Evolutionary conservation across 2,113 vertebrate species (phyloP), one percentile per base, ranked within the genome.

Genomic region (Hydropotes inermis): DNA sequence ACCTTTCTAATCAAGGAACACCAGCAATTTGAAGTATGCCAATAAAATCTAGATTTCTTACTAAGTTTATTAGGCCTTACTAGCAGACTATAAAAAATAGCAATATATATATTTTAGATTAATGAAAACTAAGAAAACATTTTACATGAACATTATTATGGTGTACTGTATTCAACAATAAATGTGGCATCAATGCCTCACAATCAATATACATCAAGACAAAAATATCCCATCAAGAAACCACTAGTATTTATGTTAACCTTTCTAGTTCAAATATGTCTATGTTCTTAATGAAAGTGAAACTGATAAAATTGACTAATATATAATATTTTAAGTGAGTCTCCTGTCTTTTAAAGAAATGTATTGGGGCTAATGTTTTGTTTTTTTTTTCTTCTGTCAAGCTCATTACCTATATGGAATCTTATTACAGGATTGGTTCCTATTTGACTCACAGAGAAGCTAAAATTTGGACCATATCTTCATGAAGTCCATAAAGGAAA

Each of bases 301-400:
- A 98, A 95, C 17, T 97, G 82, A 86, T 64, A 97, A 95, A 98
- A 95, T 17, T 94, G 64, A 93, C 90, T 97, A 45, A 11, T 97
- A 95, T 54, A 58, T 97, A 64, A 97, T 95, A 89, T 97, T 98
- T 97, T 95, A 94, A 61, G 64, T 95, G 76, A 58, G 76, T 28
- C 0, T 67, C 21, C 25, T 30, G 96, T 61, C 76, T 97, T 33
- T 76, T 89, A 45, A 97, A 96, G 64, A 36, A 81, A 94, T 83
- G 1, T 7, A 87, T 83, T 82, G 27, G 36, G 50, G 1, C 74
- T 95, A 81, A 43, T 83, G 4, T 1, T 39, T 33, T 89, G n/a
- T 39, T 39, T 84, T n/a, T 61, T 17, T 10, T 94, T 23, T 2
- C 11, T 11, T 94, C 50, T 93, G 36, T 58, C 61, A 91, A 96